Conservation (phyloP, 2,888 invertebrate species). For the Salticus scenicus region DNA sequence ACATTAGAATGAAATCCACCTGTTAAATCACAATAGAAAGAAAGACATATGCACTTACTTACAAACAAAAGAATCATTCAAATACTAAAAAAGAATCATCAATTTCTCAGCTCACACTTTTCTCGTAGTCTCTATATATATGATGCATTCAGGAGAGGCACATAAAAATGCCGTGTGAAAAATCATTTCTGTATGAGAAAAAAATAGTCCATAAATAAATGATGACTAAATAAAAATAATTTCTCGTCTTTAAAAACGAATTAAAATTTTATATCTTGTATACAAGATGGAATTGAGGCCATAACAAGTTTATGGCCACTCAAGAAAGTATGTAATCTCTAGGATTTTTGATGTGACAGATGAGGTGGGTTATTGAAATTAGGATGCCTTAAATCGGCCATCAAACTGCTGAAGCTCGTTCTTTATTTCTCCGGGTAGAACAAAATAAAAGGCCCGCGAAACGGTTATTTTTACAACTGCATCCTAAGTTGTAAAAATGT, state of each 20-base stretch:
- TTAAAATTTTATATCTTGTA: constrained; percentile 68
- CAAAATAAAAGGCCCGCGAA: constrained; percentile 57
- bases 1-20: too few relatives aligned
- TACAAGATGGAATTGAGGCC: constrained; percentile 37
- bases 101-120: constrained; percentile 38
- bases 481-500: constrained; percentile 57
- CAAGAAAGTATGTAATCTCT: constrained; percentile 45
- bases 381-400: constrained; percentile 59
- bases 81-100: constrained; percentile 5
- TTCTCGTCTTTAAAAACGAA: constrained; percentile 65
- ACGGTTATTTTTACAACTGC: constrained; percentile 68
- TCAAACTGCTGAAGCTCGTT: constrained; percentile 58
- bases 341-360: constrained; percentile 65
- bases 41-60: constrained; percentile 13
- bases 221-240: constrained; percentile 57
- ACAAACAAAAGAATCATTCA: constrained; percentile 59
- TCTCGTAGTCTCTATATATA: constrained; percentile 29
- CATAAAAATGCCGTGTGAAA: constrained; percentile 42
- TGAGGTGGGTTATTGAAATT: constrained; percentile 62
- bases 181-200: neutral
- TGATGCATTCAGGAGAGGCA: constrained; percentile 28
- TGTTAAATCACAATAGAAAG: constrained; percentile 41
- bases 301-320: constrained; percentile 58
- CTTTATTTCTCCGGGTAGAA: constrained; percentile 33
- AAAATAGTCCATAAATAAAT: constrained; percentile 7